Percentiles rank a stretch among this genome's conserved stretches.
Evolutionary conservation across 2,888 invertebrate species (phyloP).

Genomic region (Autographa pulchrina): DNA sequence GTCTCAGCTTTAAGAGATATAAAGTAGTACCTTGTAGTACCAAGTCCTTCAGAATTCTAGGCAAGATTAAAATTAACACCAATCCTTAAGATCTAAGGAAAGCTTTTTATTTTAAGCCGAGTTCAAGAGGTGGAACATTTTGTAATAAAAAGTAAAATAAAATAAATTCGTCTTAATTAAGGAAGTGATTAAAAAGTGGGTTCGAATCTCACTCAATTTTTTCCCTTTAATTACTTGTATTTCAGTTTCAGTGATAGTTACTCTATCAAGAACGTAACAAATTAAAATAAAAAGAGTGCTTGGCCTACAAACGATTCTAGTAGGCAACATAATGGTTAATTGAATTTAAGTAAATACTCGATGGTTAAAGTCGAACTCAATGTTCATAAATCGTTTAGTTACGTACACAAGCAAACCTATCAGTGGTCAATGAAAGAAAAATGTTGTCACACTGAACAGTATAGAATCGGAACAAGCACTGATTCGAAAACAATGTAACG

Average conservation of each 20-base stretch:
- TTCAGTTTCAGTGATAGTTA: too few species aligned
- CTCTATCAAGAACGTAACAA: too few species aligned
- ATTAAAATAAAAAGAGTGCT: too few species aligned
- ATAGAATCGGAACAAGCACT: slow-evolving; percentile 14
- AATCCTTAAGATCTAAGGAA: background rate
- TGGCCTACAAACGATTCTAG: too few species aligned
- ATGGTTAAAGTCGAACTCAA: too few species aligned
- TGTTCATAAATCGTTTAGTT: too few species aligned
- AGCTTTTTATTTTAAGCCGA: background rate
- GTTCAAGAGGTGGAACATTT: background rate
- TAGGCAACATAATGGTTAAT: too few species aligned
- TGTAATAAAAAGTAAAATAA: background rate
- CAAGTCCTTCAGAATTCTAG: background rate
- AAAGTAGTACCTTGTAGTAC: slow-evolving; percentile 2
- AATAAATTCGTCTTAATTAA: background rate
- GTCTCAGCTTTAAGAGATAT: background rate
- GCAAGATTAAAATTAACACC: slow-evolving; percentile 4
- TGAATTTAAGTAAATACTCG: too few species aligned
- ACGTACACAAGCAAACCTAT: background rate
- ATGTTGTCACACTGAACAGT: background rate
- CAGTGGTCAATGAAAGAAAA: slow-evolving; percentile 1
- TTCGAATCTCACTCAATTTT: too few species aligned
- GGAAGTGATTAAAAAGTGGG: background rate
- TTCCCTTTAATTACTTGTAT: too few species aligned
- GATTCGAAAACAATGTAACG: slow-evolving; percentile 40